Evolutionary conservation across 2,113 vertebrate genomes (phyloP).

Genomic region (Pyxicephalus adspersus): DNA sequence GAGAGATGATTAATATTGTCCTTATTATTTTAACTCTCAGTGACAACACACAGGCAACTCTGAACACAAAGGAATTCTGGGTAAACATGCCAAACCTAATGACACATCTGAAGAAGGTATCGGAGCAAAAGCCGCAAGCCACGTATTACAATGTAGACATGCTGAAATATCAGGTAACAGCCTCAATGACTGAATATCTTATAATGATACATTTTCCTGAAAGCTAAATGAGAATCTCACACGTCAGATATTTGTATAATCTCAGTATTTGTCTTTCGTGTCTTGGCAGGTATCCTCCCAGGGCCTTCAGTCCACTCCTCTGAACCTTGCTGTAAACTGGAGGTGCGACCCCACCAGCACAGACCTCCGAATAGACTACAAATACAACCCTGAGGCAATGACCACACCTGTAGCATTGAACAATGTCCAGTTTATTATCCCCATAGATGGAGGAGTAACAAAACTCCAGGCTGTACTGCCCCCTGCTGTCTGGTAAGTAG

Average conservation of each 20-base stretch:
- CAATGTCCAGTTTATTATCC: conserved; percentile 91
- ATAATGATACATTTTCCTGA: too few relatives aligned
- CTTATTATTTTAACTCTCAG: conserved; percentile 66
- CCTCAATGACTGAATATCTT: too few relatives aligned
- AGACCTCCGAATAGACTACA: conserved; percentile 96
- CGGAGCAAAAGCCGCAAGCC: conserved; percentile 95
- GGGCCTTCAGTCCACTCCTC: conserved; percentile 94
- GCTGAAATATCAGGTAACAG: conserved; percentile 95
- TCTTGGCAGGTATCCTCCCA: conserved; percentile 86
- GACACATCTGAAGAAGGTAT: conserved; percentile 93
- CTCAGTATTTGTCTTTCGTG: background rate
- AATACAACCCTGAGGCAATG: conserved; percentile 95
- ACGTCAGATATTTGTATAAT: too few relatives aligned
- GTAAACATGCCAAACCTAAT: conserved; percentile 98
- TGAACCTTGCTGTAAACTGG: conserved; percentile 96
- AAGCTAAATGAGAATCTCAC: too few relatives aligned
- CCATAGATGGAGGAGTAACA: conserved; percentile 85
- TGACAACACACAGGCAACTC: conserved; percentile 76
- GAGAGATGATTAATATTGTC: too few relatives aligned
- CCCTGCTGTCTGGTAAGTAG: conserved; percentile 84
- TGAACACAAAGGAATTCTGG: conserved; percentile 91
- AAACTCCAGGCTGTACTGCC: conserved; percentile 93
- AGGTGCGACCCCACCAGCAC: conserved; percentile 87
- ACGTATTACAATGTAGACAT: conserved; percentile 99
- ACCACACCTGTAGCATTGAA: conserved; percentile 84